Conservation (phyloP, 2,797 vertebrate species). For the Pangasius djambal region DNA sequence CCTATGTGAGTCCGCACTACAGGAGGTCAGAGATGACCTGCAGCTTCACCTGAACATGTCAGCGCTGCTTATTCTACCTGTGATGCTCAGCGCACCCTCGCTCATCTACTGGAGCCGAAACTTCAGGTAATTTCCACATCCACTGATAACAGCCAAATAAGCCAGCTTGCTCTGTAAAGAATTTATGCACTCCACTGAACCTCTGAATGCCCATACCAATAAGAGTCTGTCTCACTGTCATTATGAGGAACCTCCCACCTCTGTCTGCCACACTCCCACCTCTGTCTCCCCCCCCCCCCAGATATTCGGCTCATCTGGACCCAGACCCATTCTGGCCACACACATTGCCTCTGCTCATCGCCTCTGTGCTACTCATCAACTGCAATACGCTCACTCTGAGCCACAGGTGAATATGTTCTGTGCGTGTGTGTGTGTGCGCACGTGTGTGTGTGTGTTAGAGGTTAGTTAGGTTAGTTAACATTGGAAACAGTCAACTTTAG, state of each 20-base stretch:
- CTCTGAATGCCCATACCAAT: background rate
- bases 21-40: constrained; percentile 80
- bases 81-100: constrained; percentile 84
- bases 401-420: constrained; percentile 79
- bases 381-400: constrained; percentile 77
- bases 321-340: constrained; percentile 89
- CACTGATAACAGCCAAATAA: background rate
- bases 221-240: background rate
- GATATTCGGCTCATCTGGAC: constrained; percentile 83
- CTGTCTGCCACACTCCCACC: background rate
- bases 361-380: constrained; percentile 86
- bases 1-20: constrained; percentile 66
- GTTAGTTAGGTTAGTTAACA: background rate
- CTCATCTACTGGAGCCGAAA: constrained; percentile 91
- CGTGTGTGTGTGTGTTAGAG: background rate
- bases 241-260: background rate
- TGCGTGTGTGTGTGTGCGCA: background rate
- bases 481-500: background rate
- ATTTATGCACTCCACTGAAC: background rate
- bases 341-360: constrained; percentile 77
- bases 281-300: constrained; percentile 60
- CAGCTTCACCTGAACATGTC: constrained; percentile 85
- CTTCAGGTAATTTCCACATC: constrained; percentile 79
- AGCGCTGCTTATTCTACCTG: constrained; percentile 78
- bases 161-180: background rate